Conservation (phyloP, 2,797 vertebrate species). For the Gymnodraco acuticeps region DNA sequence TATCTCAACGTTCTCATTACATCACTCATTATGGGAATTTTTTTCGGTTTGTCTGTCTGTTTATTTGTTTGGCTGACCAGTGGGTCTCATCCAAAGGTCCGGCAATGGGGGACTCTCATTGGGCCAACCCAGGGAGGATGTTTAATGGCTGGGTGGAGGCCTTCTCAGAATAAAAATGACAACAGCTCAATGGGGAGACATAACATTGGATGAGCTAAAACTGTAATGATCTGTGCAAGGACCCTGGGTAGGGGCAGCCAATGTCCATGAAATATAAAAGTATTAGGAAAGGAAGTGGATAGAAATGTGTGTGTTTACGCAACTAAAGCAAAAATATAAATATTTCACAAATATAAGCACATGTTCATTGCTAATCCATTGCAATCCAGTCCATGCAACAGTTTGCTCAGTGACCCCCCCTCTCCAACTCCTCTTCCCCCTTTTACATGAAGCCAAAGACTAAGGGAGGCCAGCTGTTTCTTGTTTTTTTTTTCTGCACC, state of each 20-base stretch:
- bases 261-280: constrained; percentile 5
- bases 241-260: neutral
- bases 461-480: constrained; percentile 67
- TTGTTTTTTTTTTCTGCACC: constrained; percentile 51
- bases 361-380: neutral
- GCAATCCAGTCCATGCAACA: constrained; percentile 11
- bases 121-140: constrained; percentile 26
- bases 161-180: constrained; percentile 31
- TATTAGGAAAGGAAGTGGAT: constrained; percentile 10
- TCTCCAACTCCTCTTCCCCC: constrained; percentile 12
- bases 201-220: constrained; percentile 27
- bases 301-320: neutral
- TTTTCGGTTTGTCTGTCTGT: too few species aligned
- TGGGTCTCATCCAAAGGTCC: constrained; percentile 28
- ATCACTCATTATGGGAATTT: too few species aligned
- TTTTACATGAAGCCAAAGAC: constrained; percentile 40
- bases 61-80: neutral
- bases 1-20: neutral
- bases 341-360: neutral
- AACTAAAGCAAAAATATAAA: neutral
- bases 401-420: constrained; percentile 39
- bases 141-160: constrained; percentile 52
- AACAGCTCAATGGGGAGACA: constrained; percentile 39
- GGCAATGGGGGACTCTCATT: constrained; percentile 23
- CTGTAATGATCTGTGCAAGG: constrained; percentile 11